Evolutionary conservation across 2,888 invertebrate genomes (phyloP).

Genomic region (Leptopilina myrica): DNA sequence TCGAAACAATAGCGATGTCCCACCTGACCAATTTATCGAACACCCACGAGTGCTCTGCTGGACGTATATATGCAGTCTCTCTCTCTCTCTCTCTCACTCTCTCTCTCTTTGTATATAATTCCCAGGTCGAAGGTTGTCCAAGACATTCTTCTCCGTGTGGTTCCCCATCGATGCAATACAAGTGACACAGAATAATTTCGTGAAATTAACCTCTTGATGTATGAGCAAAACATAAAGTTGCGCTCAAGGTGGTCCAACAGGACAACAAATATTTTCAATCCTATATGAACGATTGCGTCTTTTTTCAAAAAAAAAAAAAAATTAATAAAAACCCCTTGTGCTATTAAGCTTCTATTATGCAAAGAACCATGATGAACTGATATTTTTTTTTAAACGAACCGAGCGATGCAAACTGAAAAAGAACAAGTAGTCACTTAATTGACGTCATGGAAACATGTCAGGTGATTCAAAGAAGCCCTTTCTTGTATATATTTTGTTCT

Average conservation of each 20-base stretch:
- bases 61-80: constrained; percentile 45
- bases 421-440: constrained; percentile 1
- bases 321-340: background rate
- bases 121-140: constrained; percentile 53
- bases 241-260: constrained; percentile 27
- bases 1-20: constrained; percentile 71
- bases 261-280: background rate
- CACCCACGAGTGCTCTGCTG: constrained; percentile 68
- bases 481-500: background rate
- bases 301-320: background rate
- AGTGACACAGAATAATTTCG: constrained; percentile 32
- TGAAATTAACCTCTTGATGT: constrained; percentile 18
- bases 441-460: constrained; percentile 26
- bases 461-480: background rate
- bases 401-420: constrained; percentile 3
- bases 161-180: background rate
- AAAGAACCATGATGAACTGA: constrained; percentile 19
- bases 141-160: constrained; percentile 37
- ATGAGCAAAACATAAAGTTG: constrained; percentile 20
- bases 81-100: too few relatives aligned
- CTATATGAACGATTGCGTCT: constrained; percentile 24
- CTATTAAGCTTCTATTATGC: constrained; percentile 39
- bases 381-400: constrained; percentile 4
- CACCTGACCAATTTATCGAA: constrained; percentile 72
- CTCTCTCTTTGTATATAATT: constrained; percentile 50